These are phyloP conservation scores for Mormyrus proboscirostris DNA, from an alignment of 2,797 vertebrate species.

Conservation along the genomic window DNA sequence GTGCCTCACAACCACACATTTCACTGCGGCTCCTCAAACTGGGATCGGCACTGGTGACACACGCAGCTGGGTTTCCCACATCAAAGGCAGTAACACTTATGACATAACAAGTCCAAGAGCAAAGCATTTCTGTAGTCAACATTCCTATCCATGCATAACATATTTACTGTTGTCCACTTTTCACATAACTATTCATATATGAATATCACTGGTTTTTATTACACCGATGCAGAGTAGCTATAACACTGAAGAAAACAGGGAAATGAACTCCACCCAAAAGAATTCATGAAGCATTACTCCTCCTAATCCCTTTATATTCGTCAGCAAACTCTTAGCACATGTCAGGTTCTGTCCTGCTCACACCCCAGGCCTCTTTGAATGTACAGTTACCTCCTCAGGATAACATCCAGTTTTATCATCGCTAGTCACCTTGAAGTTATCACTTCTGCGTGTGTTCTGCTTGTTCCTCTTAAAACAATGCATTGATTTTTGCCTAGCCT, in stretches of 20 bases:
- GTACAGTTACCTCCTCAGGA: not conserved
- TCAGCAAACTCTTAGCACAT: not conserved
- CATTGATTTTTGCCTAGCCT: not conserved
- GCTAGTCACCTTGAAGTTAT: not conserved
- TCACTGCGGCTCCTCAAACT: not conserved
- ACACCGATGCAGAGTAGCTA: not conserved
- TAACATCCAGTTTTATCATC: not conserved
- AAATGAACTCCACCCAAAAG: not conserved
- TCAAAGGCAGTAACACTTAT: not conserved
- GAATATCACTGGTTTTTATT: not conserved
- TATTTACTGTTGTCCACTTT: not conserved
- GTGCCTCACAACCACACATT: not conserved
- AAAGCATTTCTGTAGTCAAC: not conserved
- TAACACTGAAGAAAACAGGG: not conserved
- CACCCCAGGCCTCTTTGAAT: not conserved
- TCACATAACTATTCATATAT: not conserved
- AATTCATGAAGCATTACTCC: not conserved
- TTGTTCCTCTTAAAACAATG: not conserved
- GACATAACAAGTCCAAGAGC: not conserved
- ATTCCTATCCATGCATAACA: not conserved
- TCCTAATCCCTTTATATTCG: not conserved
- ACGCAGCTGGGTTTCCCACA: not conserved
- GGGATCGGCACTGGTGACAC: not conserved
- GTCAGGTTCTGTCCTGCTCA: not conserved
- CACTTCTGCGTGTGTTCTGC: not conserved